Conservation (phyloP, 2,113 vertebrate genomes). For the Nymphicus hollandicus region DNA sequence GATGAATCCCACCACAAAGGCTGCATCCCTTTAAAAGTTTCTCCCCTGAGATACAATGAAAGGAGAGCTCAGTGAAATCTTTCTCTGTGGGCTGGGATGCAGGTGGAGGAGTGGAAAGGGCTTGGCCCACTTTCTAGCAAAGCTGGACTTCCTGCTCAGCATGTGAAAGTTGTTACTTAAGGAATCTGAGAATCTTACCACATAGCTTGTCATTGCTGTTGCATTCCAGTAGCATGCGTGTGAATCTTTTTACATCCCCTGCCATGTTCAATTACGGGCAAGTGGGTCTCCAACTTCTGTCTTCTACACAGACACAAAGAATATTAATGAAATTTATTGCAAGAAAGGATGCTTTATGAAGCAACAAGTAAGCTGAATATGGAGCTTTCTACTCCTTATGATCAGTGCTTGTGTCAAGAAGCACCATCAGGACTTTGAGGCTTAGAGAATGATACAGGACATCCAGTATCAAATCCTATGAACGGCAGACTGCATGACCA, state of each 20-base stretch:
- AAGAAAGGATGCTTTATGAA: not conserved
- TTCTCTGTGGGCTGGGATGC: not conserved
- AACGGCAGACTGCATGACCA: not conserved
- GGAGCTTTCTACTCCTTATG: not conserved
- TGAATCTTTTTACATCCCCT: not conserved
- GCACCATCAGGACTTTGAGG: not conserved
- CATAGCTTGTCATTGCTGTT: constrained; percentile 70
- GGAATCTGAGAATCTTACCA: constrained; percentile 55
- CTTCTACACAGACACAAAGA: constrained; percentile 4
- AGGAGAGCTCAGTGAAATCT: not conserved
- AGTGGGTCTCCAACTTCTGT: not conserved
- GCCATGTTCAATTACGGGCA: not conserved
- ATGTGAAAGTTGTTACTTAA: not conserved
- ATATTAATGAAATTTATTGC: not conserved
- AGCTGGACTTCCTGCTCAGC: not conserved
- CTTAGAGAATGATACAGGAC: not conserved
- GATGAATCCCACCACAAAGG: not conserved
- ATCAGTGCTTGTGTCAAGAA: not conserved
- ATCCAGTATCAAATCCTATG: not conserved
- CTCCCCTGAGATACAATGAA: not conserved
- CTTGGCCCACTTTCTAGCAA: not conserved
- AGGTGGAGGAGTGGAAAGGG: not conserved
- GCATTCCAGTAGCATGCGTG: constrained; percentile 69
- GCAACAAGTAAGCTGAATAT: not conserved
- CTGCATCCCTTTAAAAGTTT: not conserved